Evolutionary conservation across 1,140 invertebrate genomes (phyloP).

Genomic region (Hyles euphorbiae): DNA sequence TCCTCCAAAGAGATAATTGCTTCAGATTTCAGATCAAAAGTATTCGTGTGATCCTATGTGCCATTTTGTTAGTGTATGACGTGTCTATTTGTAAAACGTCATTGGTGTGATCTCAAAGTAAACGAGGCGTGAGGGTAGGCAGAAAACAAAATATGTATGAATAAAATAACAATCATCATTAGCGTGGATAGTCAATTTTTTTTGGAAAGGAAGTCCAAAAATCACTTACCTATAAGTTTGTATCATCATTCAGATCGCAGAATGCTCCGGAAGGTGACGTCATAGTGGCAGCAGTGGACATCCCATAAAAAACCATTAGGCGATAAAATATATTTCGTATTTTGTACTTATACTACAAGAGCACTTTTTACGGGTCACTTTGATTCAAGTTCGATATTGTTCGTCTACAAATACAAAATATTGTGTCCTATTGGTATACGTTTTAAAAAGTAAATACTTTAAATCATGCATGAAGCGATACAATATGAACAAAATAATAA

Average conservation of each 20-base stretch:
- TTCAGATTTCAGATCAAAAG: too few species aligned
- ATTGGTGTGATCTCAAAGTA: too few species aligned
- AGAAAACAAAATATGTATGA: too few species aligned
- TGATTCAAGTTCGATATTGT: conserved; percentile 31
- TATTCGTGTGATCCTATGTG: too few species aligned
- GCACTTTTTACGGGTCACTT: conserved; percentile 48
- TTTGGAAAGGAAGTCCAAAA: not conserved
- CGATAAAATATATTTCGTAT: conserved; percentile 29
- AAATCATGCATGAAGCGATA: too few species aligned
- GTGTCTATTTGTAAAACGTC: too few species aligned
- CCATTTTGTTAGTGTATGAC: too few species aligned
- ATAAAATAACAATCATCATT: too few species aligned
- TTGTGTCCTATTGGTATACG: conserved; percentile 50
- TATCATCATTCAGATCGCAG: conserved; percentile 54
- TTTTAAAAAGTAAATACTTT: not conserved
- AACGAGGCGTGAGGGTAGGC: too few species aligned
- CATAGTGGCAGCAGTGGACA: conserved; percentile 10
- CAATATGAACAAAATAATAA: not conserved
- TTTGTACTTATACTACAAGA: conserved; percentile 49
- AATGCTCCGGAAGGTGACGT: conserved; percentile 23
- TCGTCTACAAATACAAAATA: conserved; percentile 34
- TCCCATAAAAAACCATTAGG: conserved; percentile 27
- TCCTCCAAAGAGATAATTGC: too few species aligned
- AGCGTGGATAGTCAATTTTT: not conserved
- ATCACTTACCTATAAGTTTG: conserved; percentile 51